phyloP scores from a whole-genome alignment of 1,140 invertebrate species.

The Leptinotarsa defecta region DNA sequence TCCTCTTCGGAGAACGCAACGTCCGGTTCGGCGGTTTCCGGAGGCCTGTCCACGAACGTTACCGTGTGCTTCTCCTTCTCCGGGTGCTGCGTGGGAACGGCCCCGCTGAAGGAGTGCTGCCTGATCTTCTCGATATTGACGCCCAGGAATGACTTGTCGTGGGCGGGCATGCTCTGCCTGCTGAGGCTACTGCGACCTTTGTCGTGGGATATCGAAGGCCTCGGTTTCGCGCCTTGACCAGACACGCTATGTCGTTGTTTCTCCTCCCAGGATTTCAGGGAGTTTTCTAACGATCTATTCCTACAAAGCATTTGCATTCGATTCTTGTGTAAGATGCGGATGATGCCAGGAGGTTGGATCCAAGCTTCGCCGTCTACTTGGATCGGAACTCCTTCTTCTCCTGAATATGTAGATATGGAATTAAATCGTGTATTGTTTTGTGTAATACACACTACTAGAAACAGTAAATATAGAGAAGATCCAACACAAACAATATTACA shows the following conservation, averaged over 20 bases:
- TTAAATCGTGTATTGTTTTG: too few species aligned
- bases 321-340: slow-evolving; percentile 95
- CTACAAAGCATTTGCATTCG: slow-evolving; percentile 93
- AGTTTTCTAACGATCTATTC: slow-evolving; percentile 87
- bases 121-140: slow-evolving; percentile 53
- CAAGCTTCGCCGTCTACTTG: slow-evolving; percentile 98
- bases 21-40: slow-evolving; percentile 52
- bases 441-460: too few species aligned
- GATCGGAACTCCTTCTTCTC: slow-evolving; percentile 84
- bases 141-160: slow-evolving; percentile 51
- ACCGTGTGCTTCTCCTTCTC: slow-evolving; percentile 46
- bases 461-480: too few species aligned
- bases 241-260: slow-evolving; percentile 75
- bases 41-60: slow-evolving; percentile 47
- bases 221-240: slow-evolving; percentile 49
- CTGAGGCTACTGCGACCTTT: slow-evolving; percentile 51
- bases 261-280: slow-evolving; percentile 90
- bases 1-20: slow-evolving; percentile 73
- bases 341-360: slow-evolving; percentile 96
- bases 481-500: too few species aligned
- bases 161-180: slow-evolving; percentile 52
- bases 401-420: slow-evolving; percentile 39
- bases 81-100: slow-evolving; percentile 33
- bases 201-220: slow-evolving; percentile 48
- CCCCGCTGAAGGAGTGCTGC: slow-evolving; percentile 55